Evolutionary conservation across 2,797 vertebrate species (phyloP).

Genomic region (Rhodeus uyekii): DNA sequence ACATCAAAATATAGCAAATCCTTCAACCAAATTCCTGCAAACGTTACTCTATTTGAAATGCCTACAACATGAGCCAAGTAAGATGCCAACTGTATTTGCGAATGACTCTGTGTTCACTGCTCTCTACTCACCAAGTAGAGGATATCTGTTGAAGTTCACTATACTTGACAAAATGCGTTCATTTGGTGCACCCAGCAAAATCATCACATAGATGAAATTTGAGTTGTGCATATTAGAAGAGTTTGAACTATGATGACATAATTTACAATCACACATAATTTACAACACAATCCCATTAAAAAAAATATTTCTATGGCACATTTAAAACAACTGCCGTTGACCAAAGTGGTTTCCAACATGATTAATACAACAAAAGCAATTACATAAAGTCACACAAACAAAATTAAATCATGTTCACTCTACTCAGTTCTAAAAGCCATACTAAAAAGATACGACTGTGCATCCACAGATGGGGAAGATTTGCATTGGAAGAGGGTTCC

Average conservation of each 20-base stretch:
- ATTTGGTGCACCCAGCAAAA: not conserved
- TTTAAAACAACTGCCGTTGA: no score
- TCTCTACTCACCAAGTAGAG: not conserved
- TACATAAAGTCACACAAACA: no score
- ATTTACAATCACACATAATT: no score
- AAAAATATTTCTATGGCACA: no score
- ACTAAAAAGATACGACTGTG: no score
- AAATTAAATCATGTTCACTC: no score
- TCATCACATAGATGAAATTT: not conserved
- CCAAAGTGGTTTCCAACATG: no score
- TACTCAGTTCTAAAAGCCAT: no score
- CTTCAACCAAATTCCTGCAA: conserved; percentile 11
- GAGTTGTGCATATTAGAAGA: not conserved
- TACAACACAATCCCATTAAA: no score
- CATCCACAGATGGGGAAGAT: no score
- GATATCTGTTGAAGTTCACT: not conserved
- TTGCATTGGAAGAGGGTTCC: no score
- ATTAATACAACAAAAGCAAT: no score
- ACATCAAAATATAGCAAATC: conserved; percentile 26
- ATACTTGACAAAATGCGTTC: not conserved
- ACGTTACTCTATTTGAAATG: conserved; percentile 2
- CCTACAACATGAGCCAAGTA: not conserved
- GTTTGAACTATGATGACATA: not conserved
- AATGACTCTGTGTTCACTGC: not conserved
- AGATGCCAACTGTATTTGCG: not conserved